Conservation (phyloP, 1,140 invertebrate genomes). For the Tyrophagus putrescentiae region DNA sequence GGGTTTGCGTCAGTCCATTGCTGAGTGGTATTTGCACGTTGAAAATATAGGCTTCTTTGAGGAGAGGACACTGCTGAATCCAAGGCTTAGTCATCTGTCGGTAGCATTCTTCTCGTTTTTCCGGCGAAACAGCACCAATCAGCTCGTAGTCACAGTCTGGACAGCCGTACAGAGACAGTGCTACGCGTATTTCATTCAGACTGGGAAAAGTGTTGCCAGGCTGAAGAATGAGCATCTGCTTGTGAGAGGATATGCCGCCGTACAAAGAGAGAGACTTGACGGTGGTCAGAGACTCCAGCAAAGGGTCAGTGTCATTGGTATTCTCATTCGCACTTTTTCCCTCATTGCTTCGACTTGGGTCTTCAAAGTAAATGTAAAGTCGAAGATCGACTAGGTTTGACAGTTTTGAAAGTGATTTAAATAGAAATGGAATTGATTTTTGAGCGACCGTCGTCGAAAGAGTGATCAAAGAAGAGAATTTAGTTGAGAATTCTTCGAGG, state of each 20-base stretch:
- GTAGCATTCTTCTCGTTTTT: too few relatives aligned
- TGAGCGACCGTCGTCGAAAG: background rate
- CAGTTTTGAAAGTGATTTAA: background rate
- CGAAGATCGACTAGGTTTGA: background rate
- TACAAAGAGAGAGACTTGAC: background rate
- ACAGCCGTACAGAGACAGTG: too few relatives aligned
- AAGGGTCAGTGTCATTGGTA: background rate
- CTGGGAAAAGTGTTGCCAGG: background rate
- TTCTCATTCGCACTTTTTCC: too few relatives aligned
- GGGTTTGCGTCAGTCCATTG: too few relatives aligned
- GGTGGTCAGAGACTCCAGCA: background rate
- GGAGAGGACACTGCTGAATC: too few relatives aligned
- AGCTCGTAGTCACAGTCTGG: too few relatives aligned
- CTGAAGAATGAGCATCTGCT: background rate
- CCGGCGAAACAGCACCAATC: too few relatives aligned
- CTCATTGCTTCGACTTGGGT: background rate
- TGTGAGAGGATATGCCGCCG: background rate
- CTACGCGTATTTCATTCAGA: background rate
- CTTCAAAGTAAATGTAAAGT: background rate
- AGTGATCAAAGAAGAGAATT: background rate
- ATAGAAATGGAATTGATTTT: background rate
- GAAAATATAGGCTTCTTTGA: too few relatives aligned
- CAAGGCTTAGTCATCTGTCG: too few relatives aligned
- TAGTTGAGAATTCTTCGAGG: background rate
- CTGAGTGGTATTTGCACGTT: too few relatives aligned